Evolutionary conservation across 2,113 vertebrate genomes (phyloP).

Genomic region (Elgaria multicarinata): DNA sequence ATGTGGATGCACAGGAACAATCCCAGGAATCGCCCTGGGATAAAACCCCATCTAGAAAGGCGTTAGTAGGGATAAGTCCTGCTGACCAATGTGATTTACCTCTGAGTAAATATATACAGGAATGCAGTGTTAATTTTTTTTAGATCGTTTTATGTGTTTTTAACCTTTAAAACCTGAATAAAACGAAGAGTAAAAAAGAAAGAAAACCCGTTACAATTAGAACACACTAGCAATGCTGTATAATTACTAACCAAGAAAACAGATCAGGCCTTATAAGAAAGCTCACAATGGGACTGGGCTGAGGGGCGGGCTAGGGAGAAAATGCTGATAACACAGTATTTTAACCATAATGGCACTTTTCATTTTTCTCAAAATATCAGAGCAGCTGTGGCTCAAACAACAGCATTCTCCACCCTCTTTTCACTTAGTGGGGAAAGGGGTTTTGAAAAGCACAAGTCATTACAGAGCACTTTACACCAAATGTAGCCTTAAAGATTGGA

Average conservation of each 20-base stretch:
- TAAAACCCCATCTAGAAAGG: too few species aligned
- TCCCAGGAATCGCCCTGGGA: too few species aligned
- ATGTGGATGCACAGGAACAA: too few species aligned
- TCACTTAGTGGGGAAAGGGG: neutral
- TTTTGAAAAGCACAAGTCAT: constrained; percentile 1
- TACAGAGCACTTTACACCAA: constrained; percentile 16
- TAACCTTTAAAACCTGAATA: neutral
- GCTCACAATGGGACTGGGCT: neutral
- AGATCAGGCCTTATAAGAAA: neutral
- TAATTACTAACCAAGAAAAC: neutral
- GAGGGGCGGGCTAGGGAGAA: neutral
- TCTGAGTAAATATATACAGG: too few species aligned
- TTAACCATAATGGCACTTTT: constrained; percentile 15
- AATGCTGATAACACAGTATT: constrained; percentile 27
- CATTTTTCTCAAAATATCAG: constrained; percentile 20
- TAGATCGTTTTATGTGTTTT: neutral
- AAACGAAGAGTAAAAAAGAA: neutral
- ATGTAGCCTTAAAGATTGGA: neutral
- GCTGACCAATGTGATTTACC: too few species aligned
- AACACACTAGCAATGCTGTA: neutral
- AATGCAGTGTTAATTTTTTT: neutral
- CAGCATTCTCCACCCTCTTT: neutral
- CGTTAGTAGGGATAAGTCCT: too few species aligned
- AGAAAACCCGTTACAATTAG: neutral
- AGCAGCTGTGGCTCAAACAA: constrained; percentile 31